These are phyloP conservation scores for Meles meles DNA, from an alignment of 2,113 vertebrate genomes.

Conservation along the genomic window DNA sequence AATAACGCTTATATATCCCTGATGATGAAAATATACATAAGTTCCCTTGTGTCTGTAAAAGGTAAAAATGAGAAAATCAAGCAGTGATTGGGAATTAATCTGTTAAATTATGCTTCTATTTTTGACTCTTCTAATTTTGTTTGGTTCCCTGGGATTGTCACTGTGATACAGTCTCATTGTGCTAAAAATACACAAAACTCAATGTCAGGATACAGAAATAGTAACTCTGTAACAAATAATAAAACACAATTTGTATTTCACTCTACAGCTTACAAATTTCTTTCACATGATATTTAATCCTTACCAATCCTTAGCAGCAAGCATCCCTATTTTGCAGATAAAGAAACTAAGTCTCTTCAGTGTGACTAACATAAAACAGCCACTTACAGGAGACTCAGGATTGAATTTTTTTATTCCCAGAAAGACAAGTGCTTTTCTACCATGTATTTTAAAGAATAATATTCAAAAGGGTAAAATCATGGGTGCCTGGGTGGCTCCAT, in stretches of 20 bases:
- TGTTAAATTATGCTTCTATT: background rate
- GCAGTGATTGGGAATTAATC: constrained; percentile 1
- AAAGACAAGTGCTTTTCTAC: background rate
- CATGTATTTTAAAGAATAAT: background rate
- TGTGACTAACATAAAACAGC: background rate
- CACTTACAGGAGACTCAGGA: background rate
- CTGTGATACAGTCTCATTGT: background rate
- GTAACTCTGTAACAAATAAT: background rate
- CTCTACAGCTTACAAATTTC: background rate
- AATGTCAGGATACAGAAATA: background rate
- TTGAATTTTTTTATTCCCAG: background rate
- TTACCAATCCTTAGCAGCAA: background rate
- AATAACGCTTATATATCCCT: background rate
- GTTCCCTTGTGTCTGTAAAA: background rate
- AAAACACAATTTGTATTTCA: background rate
- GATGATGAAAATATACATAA: background rate
- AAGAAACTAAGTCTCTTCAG: background rate
- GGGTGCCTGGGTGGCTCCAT: background rate
- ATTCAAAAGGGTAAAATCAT: constrained; percentile 1
- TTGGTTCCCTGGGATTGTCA: background rate
- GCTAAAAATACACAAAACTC: constrained; percentile 1
- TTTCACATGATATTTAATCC: background rate
- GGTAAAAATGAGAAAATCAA: constrained; percentile 38
- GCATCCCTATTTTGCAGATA: background rate
- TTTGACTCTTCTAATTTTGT: constrained; percentile 35